These are phyloP conservation scores for Edolisoma coerulescens DNA, from an alignment of 2,113 vertebrate species.

Conservation along the genomic window DNA sequence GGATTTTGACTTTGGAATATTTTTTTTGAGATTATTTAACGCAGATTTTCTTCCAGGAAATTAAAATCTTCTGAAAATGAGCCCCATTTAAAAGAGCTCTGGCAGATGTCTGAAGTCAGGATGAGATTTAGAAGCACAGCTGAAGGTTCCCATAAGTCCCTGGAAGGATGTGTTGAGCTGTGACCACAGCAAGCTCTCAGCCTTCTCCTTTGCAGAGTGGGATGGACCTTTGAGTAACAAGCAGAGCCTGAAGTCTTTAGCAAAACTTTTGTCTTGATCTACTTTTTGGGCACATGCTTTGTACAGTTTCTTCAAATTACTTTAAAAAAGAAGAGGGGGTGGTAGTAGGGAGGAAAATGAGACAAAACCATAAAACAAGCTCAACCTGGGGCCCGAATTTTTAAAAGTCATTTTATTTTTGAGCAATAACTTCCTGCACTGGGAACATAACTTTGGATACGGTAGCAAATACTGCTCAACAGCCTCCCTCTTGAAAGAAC, in stretches of 20 bases:
- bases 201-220: background rate
- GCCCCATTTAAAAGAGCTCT: background rate
- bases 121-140: background rate
- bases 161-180: background rate
- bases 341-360: background rate
- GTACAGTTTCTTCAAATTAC: background rate
- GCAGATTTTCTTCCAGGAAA: background rate
- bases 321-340: accelerated
- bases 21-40: background rate
- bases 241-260: background rate
- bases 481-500: background rate
- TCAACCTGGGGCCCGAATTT: background rate
- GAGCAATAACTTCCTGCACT: background rate
- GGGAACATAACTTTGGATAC: background rate
- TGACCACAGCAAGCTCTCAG: background rate
- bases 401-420: background rate
- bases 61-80: background rate
- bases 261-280: background rate
- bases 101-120: accelerated
- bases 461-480: background rate
- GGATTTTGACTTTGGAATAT: background rate
- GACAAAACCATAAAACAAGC: background rate
- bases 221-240: accelerated
- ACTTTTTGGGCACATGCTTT: background rate
- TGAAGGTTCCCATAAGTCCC: background rate